Percentiles rank a stretch among this genome's conserved stretches.
Conservation (phyloP, 2,888 invertebrate genomes). For the Linnaemya tessellans region DNA sequence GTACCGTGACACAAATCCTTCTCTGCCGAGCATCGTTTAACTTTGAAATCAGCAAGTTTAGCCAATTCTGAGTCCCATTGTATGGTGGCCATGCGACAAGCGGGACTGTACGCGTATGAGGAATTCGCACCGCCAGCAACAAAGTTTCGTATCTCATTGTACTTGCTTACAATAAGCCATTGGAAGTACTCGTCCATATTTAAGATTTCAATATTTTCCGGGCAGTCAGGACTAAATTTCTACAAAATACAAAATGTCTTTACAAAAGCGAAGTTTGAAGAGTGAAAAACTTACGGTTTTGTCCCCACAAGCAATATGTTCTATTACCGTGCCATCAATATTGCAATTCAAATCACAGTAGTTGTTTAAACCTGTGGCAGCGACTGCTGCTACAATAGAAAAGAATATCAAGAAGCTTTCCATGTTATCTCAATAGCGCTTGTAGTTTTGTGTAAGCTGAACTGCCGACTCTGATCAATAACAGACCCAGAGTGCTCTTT, state of each 20-base stretch:
- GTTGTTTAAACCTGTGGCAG: too few relatives aligned
- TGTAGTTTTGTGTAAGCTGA: too few relatives aligned
- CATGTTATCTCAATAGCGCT: too few relatives aligned
- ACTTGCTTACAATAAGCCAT: not conserved
- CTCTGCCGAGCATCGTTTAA: not conserved
- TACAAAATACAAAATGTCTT: not conserved
- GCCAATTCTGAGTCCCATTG: not conserved
- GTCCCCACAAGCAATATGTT: too few relatives aligned
- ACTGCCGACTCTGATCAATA: too few relatives aligned
- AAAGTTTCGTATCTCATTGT: not conserved
- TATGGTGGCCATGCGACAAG: not conserved
- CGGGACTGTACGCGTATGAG: not conserved
- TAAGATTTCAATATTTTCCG: not conserved
- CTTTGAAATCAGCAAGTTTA: not conserved
- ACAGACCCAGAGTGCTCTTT: too few relatives aligned
- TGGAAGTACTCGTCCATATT: not conserved
- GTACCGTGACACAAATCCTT: not conserved
- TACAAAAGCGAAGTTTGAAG: too few relatives aligned
- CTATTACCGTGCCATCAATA: too few relatives aligned
- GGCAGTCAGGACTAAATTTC: not conserved
- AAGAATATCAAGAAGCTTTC: not conserved
- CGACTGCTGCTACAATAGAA: too few relatives aligned
- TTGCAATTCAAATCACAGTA: too few relatives aligned
- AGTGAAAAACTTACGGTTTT: too few relatives aligned
- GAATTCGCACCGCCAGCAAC: not conserved